phyloP scores from a whole-genome alignment of 2,888 invertebrate genomes.

The Leptopilina drosophilae region DNA sequence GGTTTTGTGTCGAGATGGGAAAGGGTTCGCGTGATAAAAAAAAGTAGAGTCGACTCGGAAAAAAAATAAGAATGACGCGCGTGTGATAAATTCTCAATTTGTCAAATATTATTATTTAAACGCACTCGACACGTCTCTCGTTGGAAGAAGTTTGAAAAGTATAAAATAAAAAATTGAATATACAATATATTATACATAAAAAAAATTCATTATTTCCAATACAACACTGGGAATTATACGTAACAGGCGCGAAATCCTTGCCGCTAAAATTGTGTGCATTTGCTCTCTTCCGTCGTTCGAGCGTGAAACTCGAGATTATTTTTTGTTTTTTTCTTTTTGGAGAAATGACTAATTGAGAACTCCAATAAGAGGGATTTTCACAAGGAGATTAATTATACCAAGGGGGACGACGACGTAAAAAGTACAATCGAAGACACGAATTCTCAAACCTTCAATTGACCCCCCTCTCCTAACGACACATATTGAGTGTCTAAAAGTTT shows the following conservation, averaged over 20 bases:
- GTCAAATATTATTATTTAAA: constrained; percentile 4
- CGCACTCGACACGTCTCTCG: constrained; percentile 38
- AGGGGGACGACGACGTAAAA: background rate
- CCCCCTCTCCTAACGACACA: constrained; percentile 4
- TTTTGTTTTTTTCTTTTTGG: background rate
- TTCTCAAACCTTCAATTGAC: constrained; percentile 28
- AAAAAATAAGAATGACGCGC: constrained; percentile 44
- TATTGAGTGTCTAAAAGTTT: constrained; percentile 16
- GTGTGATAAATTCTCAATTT: constrained; percentile 38
- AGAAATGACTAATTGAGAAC: constrained; percentile 39
- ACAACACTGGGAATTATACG: constrained; percentile 21
- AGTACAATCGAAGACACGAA: constrained; percentile 31
- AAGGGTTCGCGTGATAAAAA: constrained; percentile 34
- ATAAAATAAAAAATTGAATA: constrained; percentile 19
- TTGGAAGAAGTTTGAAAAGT: constrained; percentile 26
- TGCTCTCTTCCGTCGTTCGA: constrained; percentile 32
- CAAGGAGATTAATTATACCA: constrained; percentile 1
- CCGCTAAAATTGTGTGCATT: constrained; percentile 28
- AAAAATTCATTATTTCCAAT: constrained; percentile 31
- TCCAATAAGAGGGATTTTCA: background rate
- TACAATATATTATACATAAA: background rate
- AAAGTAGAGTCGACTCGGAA: constrained; percentile 34
- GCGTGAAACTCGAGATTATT: constrained; percentile 31
- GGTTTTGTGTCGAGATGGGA: constrained; percentile 44
- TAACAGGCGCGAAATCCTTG: constrained; percentile 30